phyloP scores from a whole-genome alignment of 2,113 vertebrate species.

The Cyanistes caeruleus region DNA sequence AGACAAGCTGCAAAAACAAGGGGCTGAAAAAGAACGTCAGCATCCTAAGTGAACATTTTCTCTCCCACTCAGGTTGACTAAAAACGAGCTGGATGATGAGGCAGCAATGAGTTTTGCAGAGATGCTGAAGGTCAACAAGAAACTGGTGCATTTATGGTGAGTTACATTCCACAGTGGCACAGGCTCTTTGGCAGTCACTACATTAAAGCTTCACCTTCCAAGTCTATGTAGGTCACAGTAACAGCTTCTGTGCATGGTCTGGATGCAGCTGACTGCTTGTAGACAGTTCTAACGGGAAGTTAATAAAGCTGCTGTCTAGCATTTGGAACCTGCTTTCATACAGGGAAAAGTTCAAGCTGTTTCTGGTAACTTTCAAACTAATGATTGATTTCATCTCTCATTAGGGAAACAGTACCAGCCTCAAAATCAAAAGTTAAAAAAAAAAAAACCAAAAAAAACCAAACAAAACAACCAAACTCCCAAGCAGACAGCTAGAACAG shows the following conservation, averaged over 20 bases:
- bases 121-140: slow-evolving; percentile 81
- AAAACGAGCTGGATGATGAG: slow-evolving; percentile 80
- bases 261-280: slow-evolving; percentile 33
- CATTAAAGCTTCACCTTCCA: slow-evolving; percentile 46
- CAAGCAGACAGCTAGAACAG: neutral
- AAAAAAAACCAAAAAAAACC: no score
- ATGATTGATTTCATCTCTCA: neutral
- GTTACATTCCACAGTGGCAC: slow-evolving; percentile 27
- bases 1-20: neutral
- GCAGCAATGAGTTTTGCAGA: slow-evolving; percentile 78
- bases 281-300: slow-evolving; percentile 23
- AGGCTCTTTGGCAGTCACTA: slow-evolving; percentile 18
- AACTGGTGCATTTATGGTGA: slow-evolving; percentile 80
- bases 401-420: neutral
- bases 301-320: neutral
- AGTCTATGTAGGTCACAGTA: slow-evolving; percentile 47
- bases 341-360: neutral
- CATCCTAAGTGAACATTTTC: neutral
- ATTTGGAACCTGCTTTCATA: neutral
- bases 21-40: neutral
- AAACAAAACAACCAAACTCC: neutral
- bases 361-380: neutral
- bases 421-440: neutral
- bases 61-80: slow-evolving; percentile 74
- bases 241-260: slow-evolving; percentile 22